phyloP scores from a whole-genome alignment of 2,797 vertebrate species.

The Propithecus perrieri region DNA sequence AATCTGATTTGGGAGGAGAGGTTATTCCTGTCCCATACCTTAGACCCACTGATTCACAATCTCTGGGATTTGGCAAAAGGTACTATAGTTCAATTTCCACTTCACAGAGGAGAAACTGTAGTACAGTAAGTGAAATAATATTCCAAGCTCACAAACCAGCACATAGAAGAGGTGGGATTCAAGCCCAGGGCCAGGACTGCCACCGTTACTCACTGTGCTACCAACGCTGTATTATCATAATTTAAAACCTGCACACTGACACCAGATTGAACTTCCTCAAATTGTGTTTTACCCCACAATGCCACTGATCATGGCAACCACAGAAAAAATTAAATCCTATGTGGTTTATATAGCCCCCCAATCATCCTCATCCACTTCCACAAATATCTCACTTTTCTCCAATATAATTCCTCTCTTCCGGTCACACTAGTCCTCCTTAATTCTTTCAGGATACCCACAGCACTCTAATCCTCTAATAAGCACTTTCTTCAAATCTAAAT shows the following conservation, averaged over 20 bases:
- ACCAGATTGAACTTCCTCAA: neutral
- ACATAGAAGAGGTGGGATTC: neutral
- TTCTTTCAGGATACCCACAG: neutral
- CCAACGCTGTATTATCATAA: neutral
- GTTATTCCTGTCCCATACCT: neutral
- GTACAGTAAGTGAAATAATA: neutral
- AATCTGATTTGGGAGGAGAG: neutral
- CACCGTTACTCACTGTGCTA: neutral
- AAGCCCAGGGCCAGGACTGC: neutral
- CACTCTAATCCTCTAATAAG: neutral
- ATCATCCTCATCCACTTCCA: neutral
- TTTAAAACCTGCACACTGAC: neutral
- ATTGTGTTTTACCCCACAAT: neutral
- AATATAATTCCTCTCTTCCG: neutral
- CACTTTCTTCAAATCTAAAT: constrained; percentile 22
- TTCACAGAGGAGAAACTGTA: neutral
- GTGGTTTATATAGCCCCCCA: neutral
- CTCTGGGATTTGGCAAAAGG: neutral
- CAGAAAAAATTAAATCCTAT: neutral
- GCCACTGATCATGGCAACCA: neutral
- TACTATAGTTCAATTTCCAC: neutral
- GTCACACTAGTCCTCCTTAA: neutral
- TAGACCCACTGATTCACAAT: neutral
- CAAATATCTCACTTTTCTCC: neutral
- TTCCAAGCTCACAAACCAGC: neutral